Evolutionary conservation across 2,113 vertebrate species (phyloP).

Genomic region (Clarias magur): DNA sequence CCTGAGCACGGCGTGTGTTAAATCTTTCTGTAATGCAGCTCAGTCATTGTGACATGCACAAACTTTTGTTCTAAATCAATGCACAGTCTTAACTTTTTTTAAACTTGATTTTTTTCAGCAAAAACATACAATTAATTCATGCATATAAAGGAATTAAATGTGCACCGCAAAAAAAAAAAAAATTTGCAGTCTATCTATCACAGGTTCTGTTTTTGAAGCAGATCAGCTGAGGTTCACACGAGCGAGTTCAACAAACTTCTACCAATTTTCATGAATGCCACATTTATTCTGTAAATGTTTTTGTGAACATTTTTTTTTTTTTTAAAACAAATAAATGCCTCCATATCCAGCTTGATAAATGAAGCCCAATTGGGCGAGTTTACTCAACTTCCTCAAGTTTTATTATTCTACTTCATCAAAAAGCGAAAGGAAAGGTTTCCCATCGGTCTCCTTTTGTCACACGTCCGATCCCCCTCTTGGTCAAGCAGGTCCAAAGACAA

Average conservation of each 20-base stretch:
- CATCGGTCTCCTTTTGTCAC: constrained; percentile 41
- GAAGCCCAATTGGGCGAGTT: background rate
- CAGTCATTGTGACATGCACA: background rate
- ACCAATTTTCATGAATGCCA: background rate
- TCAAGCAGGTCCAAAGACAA: constrained; percentile 30
- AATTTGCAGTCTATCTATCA: background rate
- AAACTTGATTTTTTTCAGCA: background rate
- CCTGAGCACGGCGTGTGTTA: background rate
- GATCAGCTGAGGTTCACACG: background rate
- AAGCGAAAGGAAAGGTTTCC: constrained; percentile 9
- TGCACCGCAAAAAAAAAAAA: background rate
- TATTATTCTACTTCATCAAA: constrained; percentile 18
- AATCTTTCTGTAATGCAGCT: background rate
- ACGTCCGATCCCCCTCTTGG: background rate
- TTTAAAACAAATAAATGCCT: background rate
- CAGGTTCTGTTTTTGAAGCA: background rate
- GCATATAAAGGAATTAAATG: background rate
- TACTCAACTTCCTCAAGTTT: constrained; percentile 25
- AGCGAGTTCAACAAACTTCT: background rate
- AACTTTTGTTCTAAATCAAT: background rate
- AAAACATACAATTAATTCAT: background rate
- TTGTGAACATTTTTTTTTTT: background rate
- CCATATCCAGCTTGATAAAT: background rate
- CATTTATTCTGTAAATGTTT: background rate
- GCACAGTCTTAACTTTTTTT: background rate